Base-by-base conservation (phyloP, 2,888 invertebrate genomes). In the Pristionchus maxplancki region DNA sequence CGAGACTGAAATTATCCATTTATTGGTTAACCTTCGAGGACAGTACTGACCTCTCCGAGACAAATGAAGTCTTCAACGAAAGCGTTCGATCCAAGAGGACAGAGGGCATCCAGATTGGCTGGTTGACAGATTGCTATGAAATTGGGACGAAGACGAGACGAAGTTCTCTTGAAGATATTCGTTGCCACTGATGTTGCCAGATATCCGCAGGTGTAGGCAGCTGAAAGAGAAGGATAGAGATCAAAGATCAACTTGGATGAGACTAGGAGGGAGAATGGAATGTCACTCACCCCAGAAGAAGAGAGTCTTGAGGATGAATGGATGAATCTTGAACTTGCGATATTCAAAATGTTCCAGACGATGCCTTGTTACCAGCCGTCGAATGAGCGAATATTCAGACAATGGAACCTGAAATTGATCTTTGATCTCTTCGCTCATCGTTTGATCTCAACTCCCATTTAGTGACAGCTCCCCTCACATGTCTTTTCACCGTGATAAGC, bases 91-190 rank as follows among this genome's bases (percentile, higher is more conserved):
- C 89, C 90, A 24, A 91, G 67, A 11, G 92, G 90, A 82, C 93
- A 93, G 48, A 93, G 85, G 34, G 88, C 31, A 40, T 89, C 90
- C 83, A 93, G 87, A 89, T 93, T 90, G 8, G 85, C 89, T 50
- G 93, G 93, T 88, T 91, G 90, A 89, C 93, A 93, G 74, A 92
- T 91, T 24, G 91, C 91, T 31, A 93, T 86, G 88, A 93, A 93
- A 74, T 93, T 93, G 15, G 93, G 93, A 20, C 93, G 88, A 6
- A 93, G 90, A 20, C 93, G 89, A 1, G 91, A 91, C 20, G 92
- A 90, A 1, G 93, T 93, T 58, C 93, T 88, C 84, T 93, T 93
- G 87, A 91, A 92, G 40, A 93, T 58, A 40, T 89, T 91, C 34
- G 90, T 88, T 13, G 91, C 89, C 37, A 91, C 89, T 44, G 89